Conservation (phyloP, 2,888 invertebrate species). For the Gerosis bhagava region DNA sequence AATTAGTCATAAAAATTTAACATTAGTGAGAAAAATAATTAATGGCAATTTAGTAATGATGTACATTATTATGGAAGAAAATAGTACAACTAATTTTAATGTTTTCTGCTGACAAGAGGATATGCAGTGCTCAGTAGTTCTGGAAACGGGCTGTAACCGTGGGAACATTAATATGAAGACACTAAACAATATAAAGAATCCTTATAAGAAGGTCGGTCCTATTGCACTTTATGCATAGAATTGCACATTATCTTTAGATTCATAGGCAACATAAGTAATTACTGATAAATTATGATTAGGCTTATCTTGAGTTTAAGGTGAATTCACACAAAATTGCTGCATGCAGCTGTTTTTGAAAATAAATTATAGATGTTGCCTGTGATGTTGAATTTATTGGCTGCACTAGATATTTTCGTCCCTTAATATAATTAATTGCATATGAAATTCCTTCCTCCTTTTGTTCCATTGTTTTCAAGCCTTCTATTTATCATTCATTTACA, state of each 20-base stretch:
- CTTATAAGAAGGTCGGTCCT: constrained; percentile 74
- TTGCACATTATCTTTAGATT: constrained; percentile 40
- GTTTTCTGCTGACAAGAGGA: constrained; percentile 71
- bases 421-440: constrained; percentile 55
- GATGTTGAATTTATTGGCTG: constrained; percentile 48
- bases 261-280: constrained; percentile 54
- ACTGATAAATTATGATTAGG: constrained; percentile 20
- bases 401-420: constrained; percentile 47
- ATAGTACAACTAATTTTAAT: constrained; percentile 39
- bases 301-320: constrained; percentile 21
- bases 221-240: constrained; percentile 38
- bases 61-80: constrained; percentile 12
- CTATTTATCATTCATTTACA: constrained; percentile 21
- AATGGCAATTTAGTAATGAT: constrained; percentile 18
- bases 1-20: constrained; percentile 13
- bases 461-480: constrained; percentile 53
- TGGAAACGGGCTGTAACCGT: constrained; percentile 66
- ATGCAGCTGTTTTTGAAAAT: constrained; percentile 9
- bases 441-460: constrained; percentile 55
- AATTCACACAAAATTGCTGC: constrained; percentile 29
- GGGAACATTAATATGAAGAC: constrained; percentile 75
- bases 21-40: constrained; percentile 13
- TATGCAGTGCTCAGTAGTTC: constrained; percentile 76
- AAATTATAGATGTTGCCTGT: constrained; percentile 60
- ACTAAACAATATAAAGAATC: constrained; percentile 70